Base-by-base conservation (phyloP, 53 echinoderm and acorn worm genomes). In the Mesocentrotus franciscanus region DNA sequence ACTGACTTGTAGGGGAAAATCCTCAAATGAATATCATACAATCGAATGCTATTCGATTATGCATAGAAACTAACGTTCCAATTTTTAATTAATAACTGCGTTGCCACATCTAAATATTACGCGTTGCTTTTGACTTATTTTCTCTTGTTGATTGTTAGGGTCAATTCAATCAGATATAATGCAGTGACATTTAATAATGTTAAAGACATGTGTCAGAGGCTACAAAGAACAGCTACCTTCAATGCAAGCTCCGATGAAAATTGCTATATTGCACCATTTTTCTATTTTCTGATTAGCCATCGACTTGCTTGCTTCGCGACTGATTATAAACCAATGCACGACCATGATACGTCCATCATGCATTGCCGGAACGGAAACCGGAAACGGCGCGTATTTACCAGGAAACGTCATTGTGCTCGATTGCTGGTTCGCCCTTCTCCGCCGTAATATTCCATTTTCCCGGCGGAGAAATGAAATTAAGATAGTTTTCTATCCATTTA, bases 391-490 rank as follows among this genome's bases (percentile, higher is more conserved):
- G 72, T 75, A 92, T 42, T 93, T 26, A 55, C 30, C 72, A 72
- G 93, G 93, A 93, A 93, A 75, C 59, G 26, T 49, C 76, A 55
- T 75, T 93, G 93, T 93, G 92, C 68, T 68, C 35, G 39, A 92
- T 92, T 92, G 92, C 93, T 93, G 93, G 92, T 92, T 92, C 70
- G 34, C 92, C 68, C 27, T 66, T 61, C 92, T 35, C 68, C 92
- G 5, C 35, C 68, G 68, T 92, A 92, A 61, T 92, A 92, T 92
- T 66, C 39, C 68, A 92, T 92, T 66, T 92, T 92, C 62, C 68
- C 61, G 70, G 0, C 92, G 72, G 59, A 75, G 55, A 93, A 93
- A 93, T 93, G 93, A 93, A 74, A 74, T 74, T 93, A 93, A 75
- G 72, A 75, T 56, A 60, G 78, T 55, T 75, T 66, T 72, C 27